Percentiles rank a stretch among this genome's conserved stretches.
These are phyloP conservation scores for Edolisoma coerulescens DNA, from an alignment of 2,113 vertebrate genomes.

Conservation along the genomic window DNA sequence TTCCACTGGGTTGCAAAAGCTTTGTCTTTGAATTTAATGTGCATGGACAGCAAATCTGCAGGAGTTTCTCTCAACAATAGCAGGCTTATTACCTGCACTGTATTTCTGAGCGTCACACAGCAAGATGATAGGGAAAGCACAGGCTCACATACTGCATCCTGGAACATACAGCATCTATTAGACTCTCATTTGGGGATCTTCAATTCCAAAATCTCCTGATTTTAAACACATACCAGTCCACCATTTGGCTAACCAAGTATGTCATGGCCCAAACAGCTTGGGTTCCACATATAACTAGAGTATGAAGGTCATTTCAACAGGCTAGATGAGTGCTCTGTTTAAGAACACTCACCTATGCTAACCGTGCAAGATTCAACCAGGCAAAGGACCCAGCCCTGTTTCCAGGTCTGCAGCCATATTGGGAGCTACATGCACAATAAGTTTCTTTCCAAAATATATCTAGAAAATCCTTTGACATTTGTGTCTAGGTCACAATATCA, in stretches of 20 bases:
- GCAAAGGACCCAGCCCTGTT: not conserved
- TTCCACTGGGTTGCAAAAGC: not conserved
- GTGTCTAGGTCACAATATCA: not conserved
- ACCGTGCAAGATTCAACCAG: rapidly evolving
- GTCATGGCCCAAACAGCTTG: not conserved
- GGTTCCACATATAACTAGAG: not conserved
- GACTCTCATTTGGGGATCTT: not conserved
- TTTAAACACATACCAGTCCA: not conserved
- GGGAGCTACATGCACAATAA: not conserved
- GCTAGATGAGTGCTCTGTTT: not conserved
- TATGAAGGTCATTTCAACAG: not conserved
- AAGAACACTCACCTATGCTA: not conserved
- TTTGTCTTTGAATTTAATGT: not conserved
- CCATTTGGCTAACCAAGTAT: not conserved
- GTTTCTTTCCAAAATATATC: not conserved
- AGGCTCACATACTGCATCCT: not conserved
- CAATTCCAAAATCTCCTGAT: not conserved
- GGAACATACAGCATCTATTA: not conserved
- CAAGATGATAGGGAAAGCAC: not conserved
- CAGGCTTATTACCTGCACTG: not conserved
- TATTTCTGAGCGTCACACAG: not conserved
- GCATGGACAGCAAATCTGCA: not conserved
- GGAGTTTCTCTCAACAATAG: not conserved
- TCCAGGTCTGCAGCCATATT: not conserved
- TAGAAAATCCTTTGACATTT: not conserved